Percentiles rank a stretch among this genome's conserved stretches.
Conservation (phyloP, 2,113 vertebrate genomes). For the Oryctolagus cuniculus region mOryCun1.1 NC_091441.1:26859001-26859500, state of each 20-base stretch:
- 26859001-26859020: no score
- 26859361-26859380: conserved; percentile 27
- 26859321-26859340: not conserved
- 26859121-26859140: no score
- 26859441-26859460: not conserved
- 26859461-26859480: not conserved
- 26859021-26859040: no score
- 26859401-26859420: not conserved
- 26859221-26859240: no score
- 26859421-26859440: not conserved
- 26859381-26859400: not conserved
- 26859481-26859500: not conserved
- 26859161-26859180: no score
- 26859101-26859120: no score
- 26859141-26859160: no score
- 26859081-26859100: no score
- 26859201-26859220: no score
- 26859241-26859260: not conserved
- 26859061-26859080: no score
- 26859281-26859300: not conserved
- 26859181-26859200: no score
- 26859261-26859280: not conserved
- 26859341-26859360: not conserved
- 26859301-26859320: not conserved
- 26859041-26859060: no score